phyloP scores from a whole-genome alignment of 2,888 invertebrate species.

The Tolmerus cingulatus region DNA sequence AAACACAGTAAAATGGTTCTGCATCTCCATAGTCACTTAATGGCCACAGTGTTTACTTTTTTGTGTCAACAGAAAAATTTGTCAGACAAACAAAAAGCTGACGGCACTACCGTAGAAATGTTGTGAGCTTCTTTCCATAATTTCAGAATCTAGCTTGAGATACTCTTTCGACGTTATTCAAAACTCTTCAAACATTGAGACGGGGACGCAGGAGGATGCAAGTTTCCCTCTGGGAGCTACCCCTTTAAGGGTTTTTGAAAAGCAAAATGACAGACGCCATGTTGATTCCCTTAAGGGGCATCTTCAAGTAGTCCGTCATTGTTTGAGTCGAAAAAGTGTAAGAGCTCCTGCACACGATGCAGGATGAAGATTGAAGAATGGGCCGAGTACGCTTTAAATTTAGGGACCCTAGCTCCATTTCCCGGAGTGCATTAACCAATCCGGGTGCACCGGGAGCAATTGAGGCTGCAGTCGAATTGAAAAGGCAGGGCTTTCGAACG shows the following conservation, averaged over 20 bases:
- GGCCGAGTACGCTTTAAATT: constrained; percentile 17
- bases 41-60: neutral
- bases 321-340: constrained; percentile 5
- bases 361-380: constrained; percentile 16
- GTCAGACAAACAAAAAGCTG: constrained; percentile 17
- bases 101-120: neutral
- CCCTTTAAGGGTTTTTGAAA: neutral
- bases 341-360: constrained; percentile 12
- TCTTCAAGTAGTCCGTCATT: constrained; percentile 16
- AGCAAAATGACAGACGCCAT: constrained; percentile 23
- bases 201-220: neutral
- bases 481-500: neutral
- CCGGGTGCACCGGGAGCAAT: neutral
- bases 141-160: neutral
- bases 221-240: neutral
- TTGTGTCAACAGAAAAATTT: constrained; percentile 28
- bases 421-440: constrained; percentile 1
- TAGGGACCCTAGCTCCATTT: constrained; percentile 1
- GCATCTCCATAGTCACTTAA: neutral
- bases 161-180: neutral
- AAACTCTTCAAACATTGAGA: constrained; percentile 26
- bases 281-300: constrained; percentile 36
- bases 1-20: neutral
- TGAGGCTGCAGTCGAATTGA: neutral
- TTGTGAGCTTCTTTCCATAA: neutral